Evolutionary conservation across 2,797 vertebrate genomes (phyloP).

Genomic region (Hemibagrus guttatus): DNA sequence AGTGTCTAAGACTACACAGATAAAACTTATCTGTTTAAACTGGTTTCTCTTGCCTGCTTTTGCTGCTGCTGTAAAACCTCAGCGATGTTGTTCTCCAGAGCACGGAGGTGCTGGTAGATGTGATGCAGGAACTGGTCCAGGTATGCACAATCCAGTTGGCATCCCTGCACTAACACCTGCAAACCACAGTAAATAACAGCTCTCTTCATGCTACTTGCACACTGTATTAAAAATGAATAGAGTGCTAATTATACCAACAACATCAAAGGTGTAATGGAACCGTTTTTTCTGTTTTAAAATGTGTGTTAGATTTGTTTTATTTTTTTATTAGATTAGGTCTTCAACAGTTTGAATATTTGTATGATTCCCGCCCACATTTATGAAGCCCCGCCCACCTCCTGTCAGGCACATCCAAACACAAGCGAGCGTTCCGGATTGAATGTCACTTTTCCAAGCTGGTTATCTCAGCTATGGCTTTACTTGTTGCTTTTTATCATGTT

Average conservation of each 20-base stretch:
- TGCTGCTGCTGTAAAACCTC: slow-evolving; percentile 90
- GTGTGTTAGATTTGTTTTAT: not conserved
- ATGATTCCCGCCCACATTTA: not conserved
- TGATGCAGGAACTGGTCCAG: slow-evolving; percentile 85
- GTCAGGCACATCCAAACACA: too few species aligned
- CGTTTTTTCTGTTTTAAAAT: not conserved
- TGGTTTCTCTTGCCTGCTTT: slow-evolving; percentile 70
- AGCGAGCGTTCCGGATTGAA: not conserved
- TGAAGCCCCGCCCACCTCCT: not conserved
- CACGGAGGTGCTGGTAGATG: slow-evolving; percentile 89
- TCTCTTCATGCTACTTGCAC: not conserved
- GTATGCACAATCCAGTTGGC: slow-evolving; percentile 85
- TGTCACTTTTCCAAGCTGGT: not conserved
- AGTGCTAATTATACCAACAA: too few species aligned
- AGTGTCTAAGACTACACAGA: not conserved
- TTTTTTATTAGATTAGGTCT: not conserved
- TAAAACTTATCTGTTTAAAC: not conserved
- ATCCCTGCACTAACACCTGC: slow-evolving; percentile 95
- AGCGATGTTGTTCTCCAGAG: slow-evolving; percentile 94
- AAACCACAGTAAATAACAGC: not conserved
- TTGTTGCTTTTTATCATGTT: not conserved
- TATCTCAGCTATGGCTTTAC: not conserved
- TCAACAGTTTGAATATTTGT: not conserved
- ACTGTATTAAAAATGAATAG: not conserved
- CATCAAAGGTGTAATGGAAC: too few species aligned